phyloP scores from a whole-genome alignment of 2,797 vertebrate species.

The Pristis pectinata region DNA sequence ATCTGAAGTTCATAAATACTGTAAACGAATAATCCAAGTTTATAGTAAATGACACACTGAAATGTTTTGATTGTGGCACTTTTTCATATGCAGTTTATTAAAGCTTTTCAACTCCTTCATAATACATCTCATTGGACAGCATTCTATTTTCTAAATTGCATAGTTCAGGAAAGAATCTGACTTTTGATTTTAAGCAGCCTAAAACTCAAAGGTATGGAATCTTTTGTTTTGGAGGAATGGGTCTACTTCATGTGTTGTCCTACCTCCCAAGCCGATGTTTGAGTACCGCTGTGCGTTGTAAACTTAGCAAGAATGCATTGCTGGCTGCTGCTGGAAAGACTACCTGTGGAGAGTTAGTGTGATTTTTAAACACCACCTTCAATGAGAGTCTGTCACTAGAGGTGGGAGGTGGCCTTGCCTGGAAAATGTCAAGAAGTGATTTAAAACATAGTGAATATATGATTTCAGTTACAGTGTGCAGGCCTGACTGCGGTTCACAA shows the following conservation, averaged over 20 bases:
- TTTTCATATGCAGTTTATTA: not conserved
- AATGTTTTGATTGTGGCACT: not conserved
- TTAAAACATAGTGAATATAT: not conserved
- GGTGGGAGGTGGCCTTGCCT: not conserved
- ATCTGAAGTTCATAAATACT: not conserved
- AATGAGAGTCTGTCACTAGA: not conserved
- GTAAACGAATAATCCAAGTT: not conserved
- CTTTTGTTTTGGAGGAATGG: not conserved
- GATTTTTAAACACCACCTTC: not conserved
- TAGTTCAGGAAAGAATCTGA: not conserved
- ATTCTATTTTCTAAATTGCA: not conserved
- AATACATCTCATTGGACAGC: not conserved
- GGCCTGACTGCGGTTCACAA: not conserved
- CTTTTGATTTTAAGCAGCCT: not conserved
- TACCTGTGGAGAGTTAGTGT: not conserved
- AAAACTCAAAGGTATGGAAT: not conserved
- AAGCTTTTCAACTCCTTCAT: not conserved
- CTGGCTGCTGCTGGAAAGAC: not conserved
- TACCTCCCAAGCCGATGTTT: not conserved
- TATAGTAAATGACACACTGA: not conserved
- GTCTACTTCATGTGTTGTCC: not conserved
- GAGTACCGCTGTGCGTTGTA: not conserved
- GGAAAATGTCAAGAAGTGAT: not conserved
- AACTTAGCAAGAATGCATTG: not conserved
- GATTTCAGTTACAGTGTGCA: not conserved